Evolutionary conservation across 2,797 vertebrate species (phyloP), one percentile per base, ranked within the genome.

Genomic region (Lateolabrax maculatus): DNA sequence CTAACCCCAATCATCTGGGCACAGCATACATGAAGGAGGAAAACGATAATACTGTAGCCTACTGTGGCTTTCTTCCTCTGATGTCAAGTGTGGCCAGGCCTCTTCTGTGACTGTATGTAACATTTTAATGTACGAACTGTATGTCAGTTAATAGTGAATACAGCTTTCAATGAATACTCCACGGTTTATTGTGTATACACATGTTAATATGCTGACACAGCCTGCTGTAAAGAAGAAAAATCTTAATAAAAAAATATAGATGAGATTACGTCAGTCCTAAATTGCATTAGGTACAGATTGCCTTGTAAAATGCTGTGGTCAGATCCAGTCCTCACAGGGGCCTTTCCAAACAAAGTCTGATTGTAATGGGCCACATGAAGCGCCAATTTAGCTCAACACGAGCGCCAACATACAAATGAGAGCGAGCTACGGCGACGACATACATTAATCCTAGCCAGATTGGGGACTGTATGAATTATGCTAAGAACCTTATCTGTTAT

Each of bases 401-500:
- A 71, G 77, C 85, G 9, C 73, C 60, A 16, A 77, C 85, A 75
- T 84, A 89, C 86, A 88, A 90, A 88, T 77, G 77, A 91, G 84
- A 71, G 73, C 31, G 49, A 67, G 78, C 75, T 39, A 71, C 73
- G 61, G 83, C 57, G 79, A 86, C 73, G 78, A 83, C 81, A 65
- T 85, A 89, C 93, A 94, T 94, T 91, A 93, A 94, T 94, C 91
- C 92, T 84, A 2, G 68, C 86, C 89, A 93, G 92, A 94, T 93
- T 92, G 93, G 84, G 88, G 87, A 90, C 85, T 90, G 84, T 93
- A 88, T 93, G 93, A 95, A 94, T 94, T 92, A 92, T 90, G 83
- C 88, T 92, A 92, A 94, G 93, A 93, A 89, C 89, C 87, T 93
- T 94, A 91, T 95, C 91, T 84, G 80, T 87, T 85, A 87, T 90